phyloP scores from a whole-genome alignment of 2,113 vertebrate genomes.

The Shinisaurus crocodilurus region DNA sequence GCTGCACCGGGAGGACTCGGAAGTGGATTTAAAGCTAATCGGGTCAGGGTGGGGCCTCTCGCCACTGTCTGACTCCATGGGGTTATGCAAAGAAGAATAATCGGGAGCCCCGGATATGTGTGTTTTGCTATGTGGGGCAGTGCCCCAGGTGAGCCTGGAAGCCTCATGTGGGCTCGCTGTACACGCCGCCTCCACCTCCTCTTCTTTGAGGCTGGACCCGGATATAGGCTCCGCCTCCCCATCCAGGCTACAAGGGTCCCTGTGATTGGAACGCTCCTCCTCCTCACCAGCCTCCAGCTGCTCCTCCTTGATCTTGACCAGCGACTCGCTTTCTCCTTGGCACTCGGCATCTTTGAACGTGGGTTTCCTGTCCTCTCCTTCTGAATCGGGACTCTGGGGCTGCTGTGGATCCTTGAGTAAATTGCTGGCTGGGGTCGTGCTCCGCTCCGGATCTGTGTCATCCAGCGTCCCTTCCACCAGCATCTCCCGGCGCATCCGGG shows the following conservation, averaged over 20 bases:
- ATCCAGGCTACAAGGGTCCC: conserved; percentile 58
- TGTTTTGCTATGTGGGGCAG: conserved; percentile 61
- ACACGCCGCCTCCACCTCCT: conserved; percentile 58
- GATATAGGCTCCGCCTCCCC: conserved; percentile 68
- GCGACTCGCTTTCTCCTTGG: conserved; percentile 48
- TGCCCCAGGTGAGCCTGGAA: conserved; percentile 73
- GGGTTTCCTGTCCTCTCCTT: conserved; percentile 85
- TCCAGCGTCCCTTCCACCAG: conserved; percentile 92
- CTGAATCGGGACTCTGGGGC: conserved; percentile 83
- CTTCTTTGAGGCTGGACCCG: conserved; percentile 72
- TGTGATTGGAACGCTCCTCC: conserved; percentile 38
- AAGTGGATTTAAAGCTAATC: conserved; percentile 87
- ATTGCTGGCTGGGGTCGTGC: conserved; percentile 45
- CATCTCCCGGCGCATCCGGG: conserved; percentile 96
- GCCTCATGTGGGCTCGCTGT: conserved; percentile 40
- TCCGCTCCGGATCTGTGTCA: conserved; percentile 87
- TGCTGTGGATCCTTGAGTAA: conserved; percentile 68
- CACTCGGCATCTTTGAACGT: conserved; percentile 50
- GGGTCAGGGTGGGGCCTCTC: conserved; percentile 81
- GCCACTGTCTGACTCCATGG: conserved; percentile 73
- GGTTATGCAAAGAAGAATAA: conserved; percentile 67
- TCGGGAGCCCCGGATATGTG: conserved; percentile 63
- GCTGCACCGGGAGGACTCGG: conserved; percentile 89
- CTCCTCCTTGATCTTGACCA: conserved; percentile 87
- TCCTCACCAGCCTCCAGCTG: conserved; percentile 63